Evolutionary conservation across 2,888 invertebrate genomes (phyloP).

Genomic region (Drosophila incognita): DNA sequence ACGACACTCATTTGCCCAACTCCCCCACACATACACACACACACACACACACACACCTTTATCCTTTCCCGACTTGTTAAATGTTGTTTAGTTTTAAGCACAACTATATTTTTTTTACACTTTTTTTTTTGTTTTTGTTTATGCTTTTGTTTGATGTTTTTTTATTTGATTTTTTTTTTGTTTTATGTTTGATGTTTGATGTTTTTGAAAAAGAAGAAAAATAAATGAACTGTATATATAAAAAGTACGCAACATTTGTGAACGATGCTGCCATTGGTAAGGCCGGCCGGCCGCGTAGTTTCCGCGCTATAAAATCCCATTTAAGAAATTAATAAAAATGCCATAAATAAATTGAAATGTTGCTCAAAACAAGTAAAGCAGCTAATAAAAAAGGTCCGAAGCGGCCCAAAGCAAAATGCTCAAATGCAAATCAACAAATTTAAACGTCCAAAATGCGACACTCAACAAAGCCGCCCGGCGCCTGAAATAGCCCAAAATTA

Average conservation of each 20-base stretch:
- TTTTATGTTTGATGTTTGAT: constrained; percentile 32
- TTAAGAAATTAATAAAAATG: constrained; percentile 76
- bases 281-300: constrained; percentile 50
- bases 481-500: constrained; percentile 66
- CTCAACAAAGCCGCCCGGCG: constrained; percentile 58
- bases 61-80: constrained; percentile 26
- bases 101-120: constrained; percentile 23
- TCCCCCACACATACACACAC: background rate
- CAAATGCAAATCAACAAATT: constrained; percentile 55
- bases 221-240: constrained; percentile 46
- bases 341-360: constrained; percentile 73
- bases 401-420: constrained; percentile 22
- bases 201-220: constrained; percentile 46
- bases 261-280: constrained; percentile 10
- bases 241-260: constrained; percentile 49
- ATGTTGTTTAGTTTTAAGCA: constrained; percentile 73
- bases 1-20: background rate
- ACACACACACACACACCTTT: constrained; percentile 5
- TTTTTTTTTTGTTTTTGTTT: constrained; percentile 42
- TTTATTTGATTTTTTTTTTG: constrained; percentile 37
- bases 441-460: constrained; percentile 43
- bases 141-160: constrained; percentile 42
- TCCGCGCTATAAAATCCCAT: constrained; percentile 62
- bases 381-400: constrained; percentile 26
- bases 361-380: constrained; percentile 52